A percentile compares a stretch with the other conserved stretches of the same genome.
phyloP scores from a whole-genome alignment of 1,140 invertebrate species.

The Lasioglossum baleicum region DNA sequence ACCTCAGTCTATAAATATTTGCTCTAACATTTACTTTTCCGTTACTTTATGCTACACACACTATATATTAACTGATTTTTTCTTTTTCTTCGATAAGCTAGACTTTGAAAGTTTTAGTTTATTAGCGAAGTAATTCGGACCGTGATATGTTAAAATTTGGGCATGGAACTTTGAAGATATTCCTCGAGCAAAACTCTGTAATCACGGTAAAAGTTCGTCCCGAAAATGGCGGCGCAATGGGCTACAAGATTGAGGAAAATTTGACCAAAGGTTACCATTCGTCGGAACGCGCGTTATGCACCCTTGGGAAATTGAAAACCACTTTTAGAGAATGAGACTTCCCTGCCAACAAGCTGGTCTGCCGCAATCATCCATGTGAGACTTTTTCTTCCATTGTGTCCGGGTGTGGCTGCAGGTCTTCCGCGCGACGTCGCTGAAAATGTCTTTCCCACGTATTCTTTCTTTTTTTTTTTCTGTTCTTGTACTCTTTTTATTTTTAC shows the following conservation, averaged over 20 bases:
- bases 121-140: too few relatives aligned
- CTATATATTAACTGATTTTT: too few relatives aligned
- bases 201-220: background rate
- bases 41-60: too few relatives aligned
- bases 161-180: background rate
- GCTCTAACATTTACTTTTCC: too few relatives aligned
- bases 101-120: too few relatives aligned
- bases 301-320: constrained; percentile 79
- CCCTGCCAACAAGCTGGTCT: constrained; percentile 80
- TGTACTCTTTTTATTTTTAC: background rate
- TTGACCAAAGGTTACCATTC: constrained; percentile 28
- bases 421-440: constrained; percentile 76
- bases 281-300: constrained; percentile 68
- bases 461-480: constrained; percentile 45
- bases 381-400: constrained; percentile 74
- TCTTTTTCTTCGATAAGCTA: too few relatives aligned
- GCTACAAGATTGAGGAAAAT: constrained; percentile 46
- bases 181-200: background rate
- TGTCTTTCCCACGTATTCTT: constrained; percentile 66
- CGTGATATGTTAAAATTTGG: background rate
- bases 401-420: constrained; percentile 74
- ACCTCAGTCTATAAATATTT: too few relatives aligned
- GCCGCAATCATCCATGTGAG: constrained; percentile 77
- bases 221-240: constrained; percentile 25
- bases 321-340: constrained; percentile 80